phyloP scores from a whole-genome alignment of 2,888 invertebrate species.

The Ellobium chinense region DNA sequence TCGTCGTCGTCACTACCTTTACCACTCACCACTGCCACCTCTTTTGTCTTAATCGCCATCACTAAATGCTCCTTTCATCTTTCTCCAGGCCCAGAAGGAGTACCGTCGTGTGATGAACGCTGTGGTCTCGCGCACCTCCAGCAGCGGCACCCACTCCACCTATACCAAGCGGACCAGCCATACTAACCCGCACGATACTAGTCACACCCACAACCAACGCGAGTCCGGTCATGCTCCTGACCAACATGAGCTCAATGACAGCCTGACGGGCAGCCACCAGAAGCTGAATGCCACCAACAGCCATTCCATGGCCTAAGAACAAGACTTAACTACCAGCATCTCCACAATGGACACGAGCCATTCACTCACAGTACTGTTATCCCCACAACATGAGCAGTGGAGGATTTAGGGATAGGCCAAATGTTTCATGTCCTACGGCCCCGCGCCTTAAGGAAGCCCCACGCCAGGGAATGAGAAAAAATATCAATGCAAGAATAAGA shows the following conservation, averaged over 20 bases:
- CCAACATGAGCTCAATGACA: conserved; percentile 31
- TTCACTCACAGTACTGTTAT: too few relatives aligned
- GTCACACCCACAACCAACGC: conserved; percentile 27
- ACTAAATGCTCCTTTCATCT: too few relatives aligned
- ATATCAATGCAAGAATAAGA: too few relatives aligned
- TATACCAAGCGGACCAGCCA: conserved; percentile 17
- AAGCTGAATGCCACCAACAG: conserved; percentile 19
- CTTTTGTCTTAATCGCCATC: too few relatives aligned
- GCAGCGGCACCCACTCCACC: conserved; percentile 22
- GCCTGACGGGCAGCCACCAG: conserved; percentile 23
- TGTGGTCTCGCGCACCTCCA: conserved; percentile 30
- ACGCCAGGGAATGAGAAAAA: too few relatives aligned
- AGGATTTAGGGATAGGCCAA: neutral
- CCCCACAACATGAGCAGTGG: too few relatives aligned
- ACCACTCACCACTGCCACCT: too few relatives aligned
- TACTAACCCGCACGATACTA: conserved; percentile 30
- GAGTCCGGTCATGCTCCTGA: conserved; percentile 14
- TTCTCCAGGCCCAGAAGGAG: conserved; percentile 53
- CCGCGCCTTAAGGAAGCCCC: too few relatives aligned
- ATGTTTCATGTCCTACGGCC: too few relatives aligned
- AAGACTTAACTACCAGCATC: neutral
- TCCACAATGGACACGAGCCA: neutral
- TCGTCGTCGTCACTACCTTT: too few relatives aligned
- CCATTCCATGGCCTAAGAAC: conserved; percentile 14
- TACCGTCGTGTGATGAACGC: conserved; percentile 40